Evolutionary conservation across 2,113 vertebrate genomes (phyloP).

Genomic region (Gallinago paraguaiae): DNA sequence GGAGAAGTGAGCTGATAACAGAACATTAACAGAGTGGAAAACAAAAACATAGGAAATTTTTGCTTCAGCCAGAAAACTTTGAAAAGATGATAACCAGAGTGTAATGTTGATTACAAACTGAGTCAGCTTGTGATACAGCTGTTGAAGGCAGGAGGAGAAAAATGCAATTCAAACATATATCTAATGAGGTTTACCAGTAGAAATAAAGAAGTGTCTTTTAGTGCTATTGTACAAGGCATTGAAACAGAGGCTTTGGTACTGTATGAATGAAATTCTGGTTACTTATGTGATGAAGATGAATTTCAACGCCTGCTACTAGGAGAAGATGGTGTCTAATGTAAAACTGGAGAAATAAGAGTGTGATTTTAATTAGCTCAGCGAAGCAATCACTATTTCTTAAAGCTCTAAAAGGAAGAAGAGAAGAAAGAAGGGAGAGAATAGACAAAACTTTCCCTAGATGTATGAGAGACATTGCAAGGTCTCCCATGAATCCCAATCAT

Average conservation of each 20-base stretch:
- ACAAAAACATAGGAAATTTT: neutral
- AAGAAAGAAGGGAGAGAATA: neutral
- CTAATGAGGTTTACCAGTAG: neutral
- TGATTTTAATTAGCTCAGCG: neutral
- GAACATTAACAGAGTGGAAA: neutral
- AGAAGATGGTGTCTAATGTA: neutral
- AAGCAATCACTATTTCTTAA: neutral
- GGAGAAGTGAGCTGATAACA: neutral
- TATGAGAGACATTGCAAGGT: neutral
- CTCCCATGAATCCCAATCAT: neutral
- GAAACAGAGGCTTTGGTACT: conserved; percentile 1
- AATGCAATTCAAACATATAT: neutral
- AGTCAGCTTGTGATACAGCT: conserved; percentile 8
- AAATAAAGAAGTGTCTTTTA: neutral
- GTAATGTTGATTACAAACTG: neutral
- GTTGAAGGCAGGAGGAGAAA: neutral
- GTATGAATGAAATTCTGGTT: neutral
- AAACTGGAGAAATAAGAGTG: neutral
- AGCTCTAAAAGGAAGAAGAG: neutral
- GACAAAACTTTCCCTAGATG: neutral
- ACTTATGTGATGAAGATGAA: neutral
- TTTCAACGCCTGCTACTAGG: neutral
- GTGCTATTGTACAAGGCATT: neutral
- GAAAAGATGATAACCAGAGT: neutral
- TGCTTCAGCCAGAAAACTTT: neutral